Base-by-base conservation (phyloP, 1,140 invertebrate species). In the Aphis craccivora region DNA sequence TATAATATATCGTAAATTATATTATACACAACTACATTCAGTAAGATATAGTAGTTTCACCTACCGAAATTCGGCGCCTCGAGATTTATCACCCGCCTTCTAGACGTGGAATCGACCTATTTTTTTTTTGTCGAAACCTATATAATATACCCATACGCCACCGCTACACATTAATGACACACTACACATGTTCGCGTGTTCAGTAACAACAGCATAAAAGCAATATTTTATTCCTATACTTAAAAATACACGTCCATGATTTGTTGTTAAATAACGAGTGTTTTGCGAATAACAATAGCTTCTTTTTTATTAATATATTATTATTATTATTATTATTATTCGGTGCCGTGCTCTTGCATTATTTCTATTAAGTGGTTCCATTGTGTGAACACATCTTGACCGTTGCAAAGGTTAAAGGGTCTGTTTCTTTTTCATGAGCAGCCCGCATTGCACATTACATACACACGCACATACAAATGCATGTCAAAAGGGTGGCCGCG, bases 391-490 rank as follows among this genome's bases (percentile, higher is more conserved):
- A 93, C 81, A 93, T 93, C 91, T 93, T 93, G 91, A 93, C 91
- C 91, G 91, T 93, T 93, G 91, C 91, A 93, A 93, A 93, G 91
- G 91, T 93, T 93, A 93, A 93, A 93, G 91, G 91, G 91, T 93
- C 91, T 55, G 81, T 84, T 93, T 93, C 81, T 93, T 93, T 93
- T 93, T 51, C 91, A 55, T 86, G n/a, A 37, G 37, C n/a, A 22
- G 60, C 7, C 30, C n/a, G 20, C 20, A 76, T 37, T 48, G 45
- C 4, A 90, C 53, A 60, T 43, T 43, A 43, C 23, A 30, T 25
- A 35, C 51, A 51, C 45, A 84, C 14, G 6, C 45, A 53, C 8
- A 83, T 18, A 51, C 37, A 25, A 40, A 67, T 60, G 55, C 18
- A 83, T 76, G 45, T 81, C 48, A 84, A 86, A 93, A n/a, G 91